These are phyloP conservation scores for Xerus inauris DNA, from an alignment of 2,113 vertebrate species.

Conservation along the genomic window DNA sequence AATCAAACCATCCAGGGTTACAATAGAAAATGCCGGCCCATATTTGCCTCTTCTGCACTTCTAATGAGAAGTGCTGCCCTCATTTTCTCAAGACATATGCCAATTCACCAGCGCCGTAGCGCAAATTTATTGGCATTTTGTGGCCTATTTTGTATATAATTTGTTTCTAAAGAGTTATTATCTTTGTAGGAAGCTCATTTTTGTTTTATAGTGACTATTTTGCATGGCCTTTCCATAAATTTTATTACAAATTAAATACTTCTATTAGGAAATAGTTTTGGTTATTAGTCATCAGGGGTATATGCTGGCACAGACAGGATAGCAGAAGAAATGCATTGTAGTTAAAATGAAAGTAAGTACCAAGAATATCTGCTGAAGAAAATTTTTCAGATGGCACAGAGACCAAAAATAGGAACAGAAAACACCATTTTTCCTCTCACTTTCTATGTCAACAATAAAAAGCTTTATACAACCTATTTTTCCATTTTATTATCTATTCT, in stretches of 20 bases:
- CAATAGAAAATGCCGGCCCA: neutral
- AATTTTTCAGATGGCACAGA: neutral
- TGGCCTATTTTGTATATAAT: neutral
- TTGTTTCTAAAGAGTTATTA: constrained; percentile 20
- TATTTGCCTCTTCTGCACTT: neutral
- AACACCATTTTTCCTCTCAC: neutral
- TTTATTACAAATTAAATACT: neutral
- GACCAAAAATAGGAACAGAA: neutral
- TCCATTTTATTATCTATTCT: neutral
- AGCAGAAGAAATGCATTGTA: neutral
- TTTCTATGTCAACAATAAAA: neutral
- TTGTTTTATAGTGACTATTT: constrained; percentile 11
- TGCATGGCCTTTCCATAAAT: neutral
- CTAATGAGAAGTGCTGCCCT: neutral
- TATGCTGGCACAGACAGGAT: neutral
- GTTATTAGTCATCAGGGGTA: neutral
- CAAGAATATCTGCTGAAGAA: neutral
- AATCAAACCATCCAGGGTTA: neutral
- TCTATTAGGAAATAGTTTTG: neutral
- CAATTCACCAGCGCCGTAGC: neutral
- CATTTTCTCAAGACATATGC: neutral
- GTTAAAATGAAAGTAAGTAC: constrained; percentile 8
- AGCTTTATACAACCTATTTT: neutral
- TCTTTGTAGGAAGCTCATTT: neutral
- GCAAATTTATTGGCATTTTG: constrained; percentile 35